These are phyloP conservation scores for Papilio protenor DNA, from an alignment of 2,888 invertebrate species.

Conservation along the genomic window DNA sequence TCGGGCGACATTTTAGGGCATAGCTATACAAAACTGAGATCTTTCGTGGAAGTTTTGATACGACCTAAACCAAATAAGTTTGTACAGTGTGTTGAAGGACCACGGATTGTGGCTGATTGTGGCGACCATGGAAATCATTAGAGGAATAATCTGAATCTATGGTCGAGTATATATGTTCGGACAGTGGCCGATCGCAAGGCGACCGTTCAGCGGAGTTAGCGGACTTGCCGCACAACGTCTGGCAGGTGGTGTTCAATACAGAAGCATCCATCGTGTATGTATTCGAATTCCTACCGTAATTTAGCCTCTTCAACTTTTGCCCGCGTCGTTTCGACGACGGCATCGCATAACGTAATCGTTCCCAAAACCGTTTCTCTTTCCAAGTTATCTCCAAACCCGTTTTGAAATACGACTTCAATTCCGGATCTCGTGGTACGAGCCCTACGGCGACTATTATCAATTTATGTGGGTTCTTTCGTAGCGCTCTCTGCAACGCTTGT, in stretches of 20 bases:
- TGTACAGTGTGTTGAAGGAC: slow-evolving; percentile 81
- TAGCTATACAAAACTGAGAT: slow-evolving; percentile 71
- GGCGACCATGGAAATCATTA: slow-evolving; percentile 73
- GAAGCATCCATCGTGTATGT: slow-evolving; percentile 92
- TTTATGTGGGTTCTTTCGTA: slow-evolving; percentile 92
- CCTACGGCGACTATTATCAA: slow-evolving; percentile 93
- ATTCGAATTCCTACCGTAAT: slow-evolving; percentile 92
- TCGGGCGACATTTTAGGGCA: slow-evolving; percentile 67
- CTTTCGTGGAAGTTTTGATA: slow-evolving; percentile 58
- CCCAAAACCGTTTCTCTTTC: slow-evolving; percentile 98
- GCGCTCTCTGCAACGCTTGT: slow-evolving; percentile 94
- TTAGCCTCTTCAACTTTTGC: slow-evolving; percentile 82
- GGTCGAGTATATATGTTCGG: slow-evolving; percentile 95
- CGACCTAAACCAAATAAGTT: slow-evolving; percentile 78
- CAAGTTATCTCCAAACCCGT: slow-evolving; percentile 93
- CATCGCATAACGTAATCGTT: slow-evolving; percentile 95
- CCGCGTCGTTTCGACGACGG: slow-evolving; percentile 89
- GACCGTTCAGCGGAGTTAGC: slow-evolving; percentile 83
- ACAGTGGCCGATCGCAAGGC: slow-evolving; percentile 89
- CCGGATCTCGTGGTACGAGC: slow-evolving; percentile 92
- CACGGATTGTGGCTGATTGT: slow-evolving; percentile 75
- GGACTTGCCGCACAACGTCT: slow-evolving; percentile 84
- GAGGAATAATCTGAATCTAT: slow-evolving; percentile 95
- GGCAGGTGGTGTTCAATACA: slow-evolving; percentile 85
- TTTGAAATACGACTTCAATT: slow-evolving; percentile 94